Evolutionary conservation across 2,797 vertebrate genomes (phyloP).

Genomic region (Masticophis lateralis): DNA sequence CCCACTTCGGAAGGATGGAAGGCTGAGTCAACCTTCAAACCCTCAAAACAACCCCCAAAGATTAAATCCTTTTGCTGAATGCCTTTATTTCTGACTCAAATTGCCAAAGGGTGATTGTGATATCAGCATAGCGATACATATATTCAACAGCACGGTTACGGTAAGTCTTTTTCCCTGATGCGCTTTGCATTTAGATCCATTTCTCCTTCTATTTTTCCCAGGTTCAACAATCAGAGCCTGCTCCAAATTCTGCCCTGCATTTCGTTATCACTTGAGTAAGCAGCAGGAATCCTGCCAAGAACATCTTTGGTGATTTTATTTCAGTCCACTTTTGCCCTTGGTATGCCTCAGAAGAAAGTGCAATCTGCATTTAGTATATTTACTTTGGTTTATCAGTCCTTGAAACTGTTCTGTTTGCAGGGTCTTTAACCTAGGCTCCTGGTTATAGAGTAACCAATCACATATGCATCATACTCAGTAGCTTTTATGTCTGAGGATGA

Average conservation of each 20-base stretch:
- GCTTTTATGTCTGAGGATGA: background rate
- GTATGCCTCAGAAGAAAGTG: slow-evolving; percentile 26
- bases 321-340: slow-evolving; percentile 14
- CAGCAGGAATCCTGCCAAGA: slow-evolving; percentile 36
- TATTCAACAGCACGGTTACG: background rate
- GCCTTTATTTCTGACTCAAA: background rate
- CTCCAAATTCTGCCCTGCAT: background rate
- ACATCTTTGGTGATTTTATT: slow-evolving; percentile 6
- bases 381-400: slow-evolving; percentile 44
- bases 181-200: background rate
- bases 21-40: no score
- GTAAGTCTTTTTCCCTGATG: no score
- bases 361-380: slow-evolving; percentile 36
- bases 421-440: slow-evolving; percentile 75
- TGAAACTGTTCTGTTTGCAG: slow-evolving; percentile 43
- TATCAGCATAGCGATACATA: background rate
- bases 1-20: no score
- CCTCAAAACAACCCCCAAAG: background rate
- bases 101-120: background rate
- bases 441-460: slow-evolving; percentile 74
- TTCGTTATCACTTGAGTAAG: background rate
- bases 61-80: background rate
- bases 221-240: background rate
- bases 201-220: background rate
- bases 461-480: no score